phyloP scores from a whole-genome alignment of 2,888 invertebrate species.

The Alloscopus bannaensis region DNA sequence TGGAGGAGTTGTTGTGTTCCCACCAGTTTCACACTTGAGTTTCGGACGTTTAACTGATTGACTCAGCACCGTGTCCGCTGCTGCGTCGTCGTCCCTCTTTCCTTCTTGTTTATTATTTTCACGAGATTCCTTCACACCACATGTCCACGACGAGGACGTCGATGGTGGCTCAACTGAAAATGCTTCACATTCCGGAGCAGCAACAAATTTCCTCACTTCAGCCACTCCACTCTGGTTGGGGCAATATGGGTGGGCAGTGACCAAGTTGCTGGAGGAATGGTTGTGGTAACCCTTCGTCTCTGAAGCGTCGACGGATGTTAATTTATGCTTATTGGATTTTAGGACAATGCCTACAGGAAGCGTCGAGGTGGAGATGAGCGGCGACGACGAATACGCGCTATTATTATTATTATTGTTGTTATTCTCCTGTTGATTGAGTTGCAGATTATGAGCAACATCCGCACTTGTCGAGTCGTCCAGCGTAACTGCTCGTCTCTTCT shows the following conservation, averaged over 20 bases:
- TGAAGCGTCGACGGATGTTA: neutral
- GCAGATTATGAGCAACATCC: conserved; percentile 68
- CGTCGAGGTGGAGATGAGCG: conserved; percentile 12
- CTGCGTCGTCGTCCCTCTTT: conserved; percentile 17
- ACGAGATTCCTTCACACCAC: conserved; percentile 30
- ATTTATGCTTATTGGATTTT: conserved; percentile 33
- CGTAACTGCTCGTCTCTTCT: conserved; percentile 65
- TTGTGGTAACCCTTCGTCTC: conserved; percentile 4
- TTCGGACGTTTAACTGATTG: conserved; percentile 58
- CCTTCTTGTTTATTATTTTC: conserved; percentile 51
- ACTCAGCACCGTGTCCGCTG: conserved; percentile 27
- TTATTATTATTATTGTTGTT: neutral
- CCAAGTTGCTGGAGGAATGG: conserved; percentile 36
- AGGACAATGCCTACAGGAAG: conserved; percentile 53
- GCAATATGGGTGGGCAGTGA: conserved; percentile 52
- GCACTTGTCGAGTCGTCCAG: conserved; percentile 69
- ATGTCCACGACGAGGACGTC: conserved; percentile 16
- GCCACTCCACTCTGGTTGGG: conserved; percentile 64
- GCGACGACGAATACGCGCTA: too few relatives aligned
- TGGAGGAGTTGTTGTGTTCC: neutral
- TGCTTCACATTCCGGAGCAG: conserved; percentile 50
- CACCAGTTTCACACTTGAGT: neutral
- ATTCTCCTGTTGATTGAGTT: conserved; percentile 30
- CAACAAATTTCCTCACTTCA: conserved; percentile 63
- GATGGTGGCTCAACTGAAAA: conserved; percentile 54